These are phyloP conservation scores for Tyrophagus putrescentiae DNA, from an alignment of 1,140 invertebrate genomes.

Conservation along the genomic window DNA sequence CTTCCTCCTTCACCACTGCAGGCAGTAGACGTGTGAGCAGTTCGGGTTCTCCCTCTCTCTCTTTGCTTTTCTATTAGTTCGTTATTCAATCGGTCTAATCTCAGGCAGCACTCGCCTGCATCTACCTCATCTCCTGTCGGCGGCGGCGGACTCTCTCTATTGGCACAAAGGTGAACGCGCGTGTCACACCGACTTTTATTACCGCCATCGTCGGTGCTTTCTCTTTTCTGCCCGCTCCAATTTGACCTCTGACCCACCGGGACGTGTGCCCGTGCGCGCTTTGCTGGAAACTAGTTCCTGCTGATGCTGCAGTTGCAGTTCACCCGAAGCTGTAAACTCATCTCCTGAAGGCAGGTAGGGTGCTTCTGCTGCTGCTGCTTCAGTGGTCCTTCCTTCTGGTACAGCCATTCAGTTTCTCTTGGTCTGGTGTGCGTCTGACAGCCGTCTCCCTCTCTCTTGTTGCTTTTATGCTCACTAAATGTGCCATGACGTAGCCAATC, in stretches of 20 bases:
- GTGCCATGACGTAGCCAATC: conserved; percentile 11
- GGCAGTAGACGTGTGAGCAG: too few relatives aligned
- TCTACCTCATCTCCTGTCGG: not conserved
- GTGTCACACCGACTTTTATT: conserved; percentile 8
- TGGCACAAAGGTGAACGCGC: not conserved
- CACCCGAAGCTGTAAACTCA: not conserved
- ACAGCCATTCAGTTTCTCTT: too few relatives aligned
- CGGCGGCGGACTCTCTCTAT: too few relatives aligned
- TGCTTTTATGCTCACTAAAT: conserved; percentile 4
- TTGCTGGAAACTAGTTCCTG: too few relatives aligned
- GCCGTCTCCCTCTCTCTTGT: not conserved
- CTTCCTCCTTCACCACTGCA: too few relatives aligned
- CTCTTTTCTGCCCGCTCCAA: too few relatives aligned
- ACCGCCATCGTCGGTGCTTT: too few relatives aligned
- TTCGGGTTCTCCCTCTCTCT: too few relatives aligned
- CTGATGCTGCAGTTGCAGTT: not conserved
- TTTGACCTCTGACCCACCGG: conserved; percentile 4
- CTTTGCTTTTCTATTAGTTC: too few relatives aligned
- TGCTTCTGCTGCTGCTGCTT: too few relatives aligned
- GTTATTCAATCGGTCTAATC: conserved; percentile 13
- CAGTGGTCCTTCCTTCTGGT: too few relatives aligned
- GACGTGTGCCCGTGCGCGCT: conserved; percentile 6
- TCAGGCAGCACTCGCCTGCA: not conserved
- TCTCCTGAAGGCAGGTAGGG: not conserved
- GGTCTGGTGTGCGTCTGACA: too few relatives aligned